Base-by-base conservation (phyloP, 1,140 invertebrate species). In the Leptinotarsa undecemlineata region DNA sequence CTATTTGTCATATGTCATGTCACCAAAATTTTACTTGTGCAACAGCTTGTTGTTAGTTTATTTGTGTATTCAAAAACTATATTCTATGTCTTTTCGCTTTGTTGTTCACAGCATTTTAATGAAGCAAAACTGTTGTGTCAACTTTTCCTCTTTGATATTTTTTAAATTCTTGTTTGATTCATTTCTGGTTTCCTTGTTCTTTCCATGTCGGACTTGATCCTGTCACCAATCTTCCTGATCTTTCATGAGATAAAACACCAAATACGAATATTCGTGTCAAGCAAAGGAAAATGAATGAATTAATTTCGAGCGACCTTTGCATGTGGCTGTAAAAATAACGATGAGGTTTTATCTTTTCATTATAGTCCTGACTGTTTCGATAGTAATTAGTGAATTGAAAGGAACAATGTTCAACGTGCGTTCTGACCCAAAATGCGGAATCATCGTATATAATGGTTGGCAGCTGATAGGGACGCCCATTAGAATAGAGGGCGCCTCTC, bases 361-460 rank as follows among this genome's bases (percentile, higher is more conserved):
- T 70, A 70, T 48, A 48, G 15, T 17, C 47, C 68, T 42, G 48
- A 11, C 17, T 6, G 48, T 33, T 80, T 77, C 74, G 73, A 74
- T 79, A 78, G 77, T 77, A 79, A 80, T 79, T 80, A 80, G 75
- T 78, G 71, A 79, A 76, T 78, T 73, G 74, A 63, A 51, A 72
- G 72, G 73, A 78, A 77, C 72, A 72, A 71, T 73, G 73, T 74
- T 78, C 76, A 80, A 14, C n/a, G 51, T 19, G 51, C 15, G 51
- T 57, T 57, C 15, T 80, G 77, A 67, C 72, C 73, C 73, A 78
- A 80, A 80, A 80, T 74, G 79, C 76, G 77, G 74, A 77, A 79
- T 80, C 79, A 80, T 80, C 79, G 75, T 77, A 79, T 80, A 79
- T 80, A 80, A 80, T 80, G 79, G 79, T 61, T 51, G 75, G 77